These are phyloP conservation scores for Hassar affinis DNA, from an alignment of 2,113 vertebrate species.

Conservation along the genomic window DNA sequence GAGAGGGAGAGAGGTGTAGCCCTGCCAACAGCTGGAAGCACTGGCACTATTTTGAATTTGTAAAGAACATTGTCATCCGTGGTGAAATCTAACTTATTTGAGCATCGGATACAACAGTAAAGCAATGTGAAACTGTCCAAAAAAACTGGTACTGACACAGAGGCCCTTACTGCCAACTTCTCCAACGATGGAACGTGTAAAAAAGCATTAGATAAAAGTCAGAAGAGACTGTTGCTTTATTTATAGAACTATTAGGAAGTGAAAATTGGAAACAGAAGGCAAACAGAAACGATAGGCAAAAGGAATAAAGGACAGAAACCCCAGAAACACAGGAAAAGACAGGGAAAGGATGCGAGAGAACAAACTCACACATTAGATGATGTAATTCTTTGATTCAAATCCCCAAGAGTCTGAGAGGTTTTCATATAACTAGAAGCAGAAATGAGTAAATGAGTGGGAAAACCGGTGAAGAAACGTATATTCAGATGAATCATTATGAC, in stretches of 20 bases:
- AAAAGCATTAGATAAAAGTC: too few species aligned
- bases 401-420: constrained; percentile 83
- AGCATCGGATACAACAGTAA: too few species aligned
- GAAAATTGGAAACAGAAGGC: background rate
- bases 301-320: background rate
- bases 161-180: too few species aligned
- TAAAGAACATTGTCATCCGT: too few species aligned
- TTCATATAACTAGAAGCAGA: constrained; percentile 82
- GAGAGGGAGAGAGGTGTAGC: too few species aligned
- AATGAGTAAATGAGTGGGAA: constrained; percentile 24
- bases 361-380: constrained; percentile 81
- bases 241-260: background rate
- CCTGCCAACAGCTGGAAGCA: too few species aligned
- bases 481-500: background rate
- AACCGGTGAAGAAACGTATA: background rate
- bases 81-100: too few species aligned
- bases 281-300: background rate
- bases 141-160: too few species aligned
- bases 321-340: constrained; percentile 25
- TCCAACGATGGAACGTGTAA: too few species aligned
- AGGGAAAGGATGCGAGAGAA: constrained; percentile 52
- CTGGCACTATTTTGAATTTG: too few species aligned
- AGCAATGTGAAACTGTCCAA: too few species aligned
- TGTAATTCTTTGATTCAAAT: constrained; percentile 83
- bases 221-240: too few species aligned